Base-by-base conservation (phyloP, 1,140 invertebrate species). In the Drusus annulatus region DNA sequence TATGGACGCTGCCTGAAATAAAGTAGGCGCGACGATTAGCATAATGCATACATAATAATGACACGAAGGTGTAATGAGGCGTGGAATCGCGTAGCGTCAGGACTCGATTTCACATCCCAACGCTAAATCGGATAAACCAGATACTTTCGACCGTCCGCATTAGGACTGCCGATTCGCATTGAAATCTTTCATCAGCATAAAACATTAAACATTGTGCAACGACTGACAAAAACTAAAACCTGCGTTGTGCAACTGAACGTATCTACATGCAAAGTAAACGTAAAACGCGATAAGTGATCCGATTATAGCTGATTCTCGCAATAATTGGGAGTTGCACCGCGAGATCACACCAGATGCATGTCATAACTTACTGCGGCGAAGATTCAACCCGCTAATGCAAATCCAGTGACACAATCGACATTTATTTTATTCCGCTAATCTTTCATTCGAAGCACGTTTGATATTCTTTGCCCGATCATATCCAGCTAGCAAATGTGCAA, bases 351-450 rank as follows among this genome's bases (percentile, higher is more conserved):
- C 36, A 7, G 36, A 10, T 45, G 1, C 36, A 45, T 45, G 36
- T 45, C 62, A n/a, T 65, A 60, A 60, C 23, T 15, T 60, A 10
- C 3, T 60, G 56, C 23, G 56, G 13, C 23, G 17, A 60, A 45
- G 56, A 19, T 19, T 60, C 17, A 17, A 60, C 7, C 10, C 0
- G 36, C 10, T 69, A 36, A 69, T 23, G 25, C 62, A n/a, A 31
- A 63, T 36, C 4, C 5, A 17, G n/a, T 69, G 65, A 69, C 65
- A 69, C 23, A 69, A 69, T 69, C 28, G 36, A 69, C 36, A 69
- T 45, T 69, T 69, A 69, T 69, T 69, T 69, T 45, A 25, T 63
- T 63, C 13, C 36, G 36, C 28, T 31, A 21, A 65, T 65, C 28
- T 65, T 17, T 65, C 28, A 65, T 65, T 65, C 56, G 15, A 60